phyloP scores from a whole-genome alignment of 2,113 vertebrate species.

The Isurus oxyrinchus region DNA sequence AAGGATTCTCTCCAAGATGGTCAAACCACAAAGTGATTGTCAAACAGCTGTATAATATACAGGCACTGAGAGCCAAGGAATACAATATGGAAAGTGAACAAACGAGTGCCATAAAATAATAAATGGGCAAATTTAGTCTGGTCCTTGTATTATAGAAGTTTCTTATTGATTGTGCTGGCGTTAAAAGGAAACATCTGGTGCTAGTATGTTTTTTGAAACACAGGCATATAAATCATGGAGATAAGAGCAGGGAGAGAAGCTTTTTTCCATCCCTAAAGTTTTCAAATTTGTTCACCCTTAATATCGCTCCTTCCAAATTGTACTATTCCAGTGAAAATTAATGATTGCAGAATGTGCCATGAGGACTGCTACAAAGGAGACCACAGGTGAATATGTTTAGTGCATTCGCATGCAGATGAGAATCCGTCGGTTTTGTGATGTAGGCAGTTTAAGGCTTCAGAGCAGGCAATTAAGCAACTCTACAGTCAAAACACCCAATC shows the following conservation, averaged over 20 bases:
- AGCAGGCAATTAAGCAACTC: background rate
- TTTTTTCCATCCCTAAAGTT: background rate
- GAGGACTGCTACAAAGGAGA: background rate
- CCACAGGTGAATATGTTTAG: background rate
- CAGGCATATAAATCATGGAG: no score
- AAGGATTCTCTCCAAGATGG: background rate
- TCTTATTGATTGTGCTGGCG: no score
- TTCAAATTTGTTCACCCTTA: background rate
- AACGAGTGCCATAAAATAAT: no score
- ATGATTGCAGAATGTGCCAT: background rate
- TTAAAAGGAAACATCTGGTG: background rate
- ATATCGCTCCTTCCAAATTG: background rate
- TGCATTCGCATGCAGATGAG: background rate
- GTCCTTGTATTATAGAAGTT: no score
- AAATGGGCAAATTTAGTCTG: no score
- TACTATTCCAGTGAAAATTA: background rate
- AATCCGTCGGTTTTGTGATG: background rate
- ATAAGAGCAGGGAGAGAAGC: no score
- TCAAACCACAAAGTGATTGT: background rate
- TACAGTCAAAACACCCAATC: background rate
- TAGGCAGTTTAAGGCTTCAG: background rate
- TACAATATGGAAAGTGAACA: no score
- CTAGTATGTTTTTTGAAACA: no score
- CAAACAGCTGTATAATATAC: background rate
- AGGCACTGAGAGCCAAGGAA: background rate